Base-by-base conservation (phyloP, 2,797 vertebrate species). In the Periophthalmus magnuspinnatus region DNA sequence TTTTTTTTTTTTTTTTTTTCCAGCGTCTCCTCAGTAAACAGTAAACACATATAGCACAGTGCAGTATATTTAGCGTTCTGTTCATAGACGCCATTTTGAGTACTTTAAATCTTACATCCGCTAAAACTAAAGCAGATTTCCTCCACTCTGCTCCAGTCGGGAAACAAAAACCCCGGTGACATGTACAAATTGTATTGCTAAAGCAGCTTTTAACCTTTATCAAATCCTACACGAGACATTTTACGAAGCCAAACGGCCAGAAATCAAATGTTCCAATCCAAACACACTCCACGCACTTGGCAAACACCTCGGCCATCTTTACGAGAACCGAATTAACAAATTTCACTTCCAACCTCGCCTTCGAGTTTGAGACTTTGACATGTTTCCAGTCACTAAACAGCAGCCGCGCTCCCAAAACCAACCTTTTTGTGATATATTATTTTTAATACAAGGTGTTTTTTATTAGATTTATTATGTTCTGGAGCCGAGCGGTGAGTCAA, bases 281-380 rank as follows among this genome's bases (percentile, higher is more conserved):
- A 85, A 89, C 67, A 84, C 45, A 69, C 70, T 71, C 41, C 79
- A 62, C 76, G 61, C 22, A 70, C 76, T 81, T 79, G 79, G 84
- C 85, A 82, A 78, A 83, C 83, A 79, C 71, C 79, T 75, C 77
- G 67, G 65, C 61, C 3, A 55, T 70, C 75, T 84, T 83, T 80
- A 85, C 70, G 78, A 83, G 74, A 74, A 81, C 77, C 76, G 82
- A 91, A 90, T 89, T 88, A 91, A 86, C 85, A 86, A 87, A 91
- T 80, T 84, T 77, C 74, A 81, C 88, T 45, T 52, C 84, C 76
- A 86, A 87, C 80, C 81, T 81, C 64, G 72, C 75, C 68, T 69
- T 64, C 32, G 13, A 71, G 74, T 73, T 55, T 34, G 77, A 69
- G 48, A 11, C 64, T 73, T 75, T 88, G 84, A 85, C 79, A 78